Percentiles rank a stretch among this genome's conserved stretches.
Evolutionary conservation across 2,888 invertebrate genomes (phyloP).

Genomic region (Xestoiulus laeticollis): DNA sequence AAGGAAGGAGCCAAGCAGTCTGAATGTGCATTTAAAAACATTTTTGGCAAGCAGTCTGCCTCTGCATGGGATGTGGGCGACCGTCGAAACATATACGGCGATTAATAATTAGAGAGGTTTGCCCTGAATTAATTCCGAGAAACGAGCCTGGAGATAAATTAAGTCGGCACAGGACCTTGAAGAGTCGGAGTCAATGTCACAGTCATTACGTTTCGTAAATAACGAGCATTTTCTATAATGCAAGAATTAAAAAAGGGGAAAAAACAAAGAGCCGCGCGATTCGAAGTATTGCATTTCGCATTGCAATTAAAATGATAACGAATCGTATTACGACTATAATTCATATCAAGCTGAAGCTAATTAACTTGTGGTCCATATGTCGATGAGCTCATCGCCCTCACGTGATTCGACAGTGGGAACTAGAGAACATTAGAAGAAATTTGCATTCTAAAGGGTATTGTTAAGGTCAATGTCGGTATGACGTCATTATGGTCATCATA

Average conservation of each 20-base stretch:
- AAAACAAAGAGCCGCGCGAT: too few relatives aligned
- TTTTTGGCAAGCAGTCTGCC: constrained; percentile 6
- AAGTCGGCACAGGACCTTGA: neutral
- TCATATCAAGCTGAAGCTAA: neutral
- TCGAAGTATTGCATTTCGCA: neutral
- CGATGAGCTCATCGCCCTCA: neutral
- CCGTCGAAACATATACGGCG: neutral
- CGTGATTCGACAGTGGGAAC: neutral
- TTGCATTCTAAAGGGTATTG: too few relatives aligned
- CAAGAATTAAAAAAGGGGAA: neutral
- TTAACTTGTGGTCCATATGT: too few relatives aligned
- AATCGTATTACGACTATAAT: neutral
- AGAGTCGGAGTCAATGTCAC: neutral
- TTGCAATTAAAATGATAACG: neutral
- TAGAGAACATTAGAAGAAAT: too few relatives aligned
- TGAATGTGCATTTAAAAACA: neutral
- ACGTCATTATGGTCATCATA: too few relatives aligned
- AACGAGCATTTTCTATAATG: neutral
- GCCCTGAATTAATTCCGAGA: constrained; percentile 9
- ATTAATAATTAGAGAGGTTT: neutral
- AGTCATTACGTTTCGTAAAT: neutral
- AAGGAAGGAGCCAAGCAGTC: constrained; percentile 9
- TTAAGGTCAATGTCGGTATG: too few relatives aligned
- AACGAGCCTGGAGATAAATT: neutral
- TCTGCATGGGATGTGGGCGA: neutral